Evolutionary conservation across 1,140 invertebrate genomes (phyloP), one percentile per base, ranked within the genome.

Genomic region (Orius laevigatus): DNA sequence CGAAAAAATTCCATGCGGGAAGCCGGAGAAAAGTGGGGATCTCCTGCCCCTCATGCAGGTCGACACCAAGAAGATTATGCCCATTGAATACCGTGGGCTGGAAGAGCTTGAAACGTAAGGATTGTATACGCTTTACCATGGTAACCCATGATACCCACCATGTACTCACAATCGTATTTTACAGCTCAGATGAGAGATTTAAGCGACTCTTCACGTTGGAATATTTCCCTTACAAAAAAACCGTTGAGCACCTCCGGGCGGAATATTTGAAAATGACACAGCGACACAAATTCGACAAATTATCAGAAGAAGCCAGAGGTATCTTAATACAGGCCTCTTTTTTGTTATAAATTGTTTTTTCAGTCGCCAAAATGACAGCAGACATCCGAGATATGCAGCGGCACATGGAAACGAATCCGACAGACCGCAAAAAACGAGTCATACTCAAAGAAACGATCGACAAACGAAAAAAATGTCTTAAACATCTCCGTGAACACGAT

Each of bases 401-500:
- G 46, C 48, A 63, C 45, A 59, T 75, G 56, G 58, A 68, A 39
- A 32, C 56, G 11, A 55, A 63, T 62, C 71, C 72, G 1, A 58
- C 66, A 52, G 70, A 81, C 57, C 67, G 58, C 50, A 56, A 53
- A 48, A 55, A 63, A 2, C 79, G 74, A 63, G 63, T 67, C 5
- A 55, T 55, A 25, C 66, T 81, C 16, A 77, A 82, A 58, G 77
- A 84, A 61, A 58, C 76, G 2, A 88, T 90, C 44, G 79, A 82
- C 16, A 77, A 73, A 59, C 70, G 87, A 41, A 81, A 78, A 56
- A 84, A 81, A 58, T 64, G 69, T 25, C 59, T 92, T 3, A 81
- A 74, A 55, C 64, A 66, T 47, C 60, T 91, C 15, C 64, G 84
- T 25, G 65, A 66, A 33, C 72, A 71, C 65, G 87, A 92, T 61